These are phyloP conservation scores for Luffia ferchaultella DNA, from an alignment of 2,888 invertebrate species.

Conservation along the genomic window DNA sequence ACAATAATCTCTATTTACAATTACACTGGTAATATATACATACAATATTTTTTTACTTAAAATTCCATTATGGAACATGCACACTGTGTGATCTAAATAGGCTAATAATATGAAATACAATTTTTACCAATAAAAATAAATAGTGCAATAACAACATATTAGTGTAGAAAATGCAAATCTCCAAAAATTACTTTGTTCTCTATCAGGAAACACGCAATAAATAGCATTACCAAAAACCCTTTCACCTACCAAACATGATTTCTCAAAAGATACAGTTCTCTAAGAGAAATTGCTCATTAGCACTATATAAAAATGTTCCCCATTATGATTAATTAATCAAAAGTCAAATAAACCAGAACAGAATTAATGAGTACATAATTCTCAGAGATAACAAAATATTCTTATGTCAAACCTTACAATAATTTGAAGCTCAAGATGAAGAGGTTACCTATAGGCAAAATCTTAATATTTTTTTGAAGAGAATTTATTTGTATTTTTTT, in stretches of 20 bases:
- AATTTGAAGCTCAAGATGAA: no score
- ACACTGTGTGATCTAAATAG: background rate
- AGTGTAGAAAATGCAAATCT: background rate
- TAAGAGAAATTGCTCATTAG: background rate
- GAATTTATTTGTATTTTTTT: no score
- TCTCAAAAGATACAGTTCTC: background rate
- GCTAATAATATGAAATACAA: background rate
- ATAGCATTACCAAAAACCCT: background rate
- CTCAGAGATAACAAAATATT: no score
- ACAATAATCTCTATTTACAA: background rate
- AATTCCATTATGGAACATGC: constrained; percentile 22
- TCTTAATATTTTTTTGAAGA: no score
- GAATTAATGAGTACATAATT: background rate
- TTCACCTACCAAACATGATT: background rate
- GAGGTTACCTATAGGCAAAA: no score
- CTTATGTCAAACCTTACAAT: no score
- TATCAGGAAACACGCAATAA: background rate
- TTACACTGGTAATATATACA: constrained; percentile 27
- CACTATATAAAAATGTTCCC: background rate
- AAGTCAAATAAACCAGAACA: background rate
- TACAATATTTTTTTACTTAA: constrained; percentile 38
- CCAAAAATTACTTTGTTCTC: background rate
- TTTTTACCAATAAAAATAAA: background rate
- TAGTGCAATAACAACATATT: background rate
- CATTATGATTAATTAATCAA: background rate